Conservation (phyloP, 2,888 invertebrate species). For the Isoperla grammatica region DNA sequence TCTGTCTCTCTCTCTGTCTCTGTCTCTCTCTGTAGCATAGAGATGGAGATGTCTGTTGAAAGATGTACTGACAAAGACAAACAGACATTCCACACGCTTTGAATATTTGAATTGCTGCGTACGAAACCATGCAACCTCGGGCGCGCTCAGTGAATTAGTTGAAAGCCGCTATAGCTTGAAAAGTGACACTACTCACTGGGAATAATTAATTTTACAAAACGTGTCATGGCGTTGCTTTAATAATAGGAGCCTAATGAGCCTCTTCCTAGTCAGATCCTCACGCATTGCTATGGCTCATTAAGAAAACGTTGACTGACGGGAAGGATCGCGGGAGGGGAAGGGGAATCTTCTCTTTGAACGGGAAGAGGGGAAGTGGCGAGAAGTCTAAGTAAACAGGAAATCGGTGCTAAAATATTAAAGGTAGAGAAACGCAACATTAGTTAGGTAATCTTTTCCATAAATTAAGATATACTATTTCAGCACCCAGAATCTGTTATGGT, state of each 20-base stretch:
- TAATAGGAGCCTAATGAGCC: constrained; percentile 24
- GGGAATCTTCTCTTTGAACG: too few relatives aligned
- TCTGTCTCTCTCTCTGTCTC: too few relatives aligned
- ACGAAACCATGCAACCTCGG: neutral
- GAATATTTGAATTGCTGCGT: constrained; percentile 13
- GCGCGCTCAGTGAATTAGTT: constrained; percentile 7
- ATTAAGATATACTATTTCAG: neutral
- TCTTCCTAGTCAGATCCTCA: constrained; percentile 4
- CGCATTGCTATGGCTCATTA: neutral
- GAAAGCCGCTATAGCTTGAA: constrained; percentile 8
- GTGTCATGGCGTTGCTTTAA: constrained; percentile 22
- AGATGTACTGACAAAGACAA: constrained; percentile 6
- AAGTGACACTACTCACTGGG: constrained; percentile 14
- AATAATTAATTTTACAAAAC: constrained; percentile 25
- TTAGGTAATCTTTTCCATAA: too few relatives aligned
- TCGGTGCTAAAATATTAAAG: too few relatives aligned
- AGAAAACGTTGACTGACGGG: constrained; percentile 3
- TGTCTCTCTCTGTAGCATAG: too few relatives aligned
- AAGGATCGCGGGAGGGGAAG: neutral
- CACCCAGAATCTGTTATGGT: too few relatives aligned
- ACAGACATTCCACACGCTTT: constrained; percentile 12
- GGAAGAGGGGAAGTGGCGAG: too few relatives aligned
- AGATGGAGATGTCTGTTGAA: constrained; percentile 6
- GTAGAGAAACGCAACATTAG: too few relatives aligned
- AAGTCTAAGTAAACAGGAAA: too few relatives aligned